Evolutionary conservation across 2,113 vertebrate genomes (phyloP), one percentile per base, ranked within the genome.

Genomic region (Otus sunia): DNA sequence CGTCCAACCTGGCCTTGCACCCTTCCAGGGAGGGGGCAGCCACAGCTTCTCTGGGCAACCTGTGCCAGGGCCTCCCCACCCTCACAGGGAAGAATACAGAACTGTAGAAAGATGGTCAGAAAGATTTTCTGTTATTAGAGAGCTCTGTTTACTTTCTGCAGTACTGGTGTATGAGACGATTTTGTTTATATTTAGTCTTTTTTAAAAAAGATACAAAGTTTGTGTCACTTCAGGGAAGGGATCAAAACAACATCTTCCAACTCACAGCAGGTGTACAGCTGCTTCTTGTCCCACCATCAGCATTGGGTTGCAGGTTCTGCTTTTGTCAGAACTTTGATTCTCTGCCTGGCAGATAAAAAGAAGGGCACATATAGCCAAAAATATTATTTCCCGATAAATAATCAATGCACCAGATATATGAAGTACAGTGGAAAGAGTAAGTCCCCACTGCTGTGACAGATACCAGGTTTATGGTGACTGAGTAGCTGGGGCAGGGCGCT

Each of bases 381-480:
- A 19, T 11, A 29, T 16, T 45, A n/a, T 59, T 75, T n/a, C 37
- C 10, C 49, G 11, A 27, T 63, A 41, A 47, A 12, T 32, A 30
- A 27, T 50, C 3, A 6, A 19, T 18, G 8, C 26, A 15, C 20
- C 22, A 34, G 50, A 3, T 8, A 1, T 10, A 14, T 26, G 13
- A 32, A 63, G 16, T 10, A 10, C 34, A 3, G 23, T 26, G 50
- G 22, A 21, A n/a, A 18, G 52, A 45, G 36, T 2, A 29, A 45
- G 15, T 43, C 22, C 22, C 37, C 27, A 5, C 1, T 13, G 58
- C 32, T 50, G 58, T 36, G 50, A 7, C 30, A 13, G 58, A 7
- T 2, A 6, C 14, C 5, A 8, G 56, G 43, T 6, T 32, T 14
- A 3, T 2, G 41, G 10, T 27, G 41, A 23, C 19, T 2, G 2